Evolutionary conservation across 2,888 invertebrate genomes (phyloP).

Genomic region (Anthrax anthrax): DNA sequence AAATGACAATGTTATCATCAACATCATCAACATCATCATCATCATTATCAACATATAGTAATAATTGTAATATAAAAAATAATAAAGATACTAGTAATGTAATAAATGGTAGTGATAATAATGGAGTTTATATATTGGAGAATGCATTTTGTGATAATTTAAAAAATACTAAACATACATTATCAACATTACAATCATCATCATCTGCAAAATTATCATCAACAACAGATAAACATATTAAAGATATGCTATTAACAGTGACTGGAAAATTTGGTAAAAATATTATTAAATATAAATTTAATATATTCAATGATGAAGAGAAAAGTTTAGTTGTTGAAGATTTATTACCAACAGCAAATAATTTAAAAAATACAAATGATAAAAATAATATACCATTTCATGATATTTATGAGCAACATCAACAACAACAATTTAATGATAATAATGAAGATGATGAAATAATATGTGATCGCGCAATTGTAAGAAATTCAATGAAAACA

Average conservation of each 20-base stretch:
- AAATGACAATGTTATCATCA: neutral
- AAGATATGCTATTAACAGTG: constrained; percentile 30
- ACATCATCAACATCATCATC: neutral
- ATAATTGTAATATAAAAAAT: no score
- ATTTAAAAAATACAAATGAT: no score
- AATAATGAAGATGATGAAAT: constrained; percentile 6
- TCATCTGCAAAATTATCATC: neutral
- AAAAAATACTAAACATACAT: constrained; percentile 17
- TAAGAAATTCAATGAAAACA: neutral
- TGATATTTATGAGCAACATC: constrained; percentile 9
- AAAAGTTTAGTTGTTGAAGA: constrained; percentile 24
- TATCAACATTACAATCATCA: no score
- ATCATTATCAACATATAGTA: neutral
- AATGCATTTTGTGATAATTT: constrained; percentile 34
- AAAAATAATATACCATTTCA: constrained; percentile 6
- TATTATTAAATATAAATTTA: constrained; percentile 34
- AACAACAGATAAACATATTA: constrained; percentile 20
- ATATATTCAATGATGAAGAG: constrained; percentile 33
- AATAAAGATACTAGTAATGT: no score
- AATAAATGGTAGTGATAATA: constrained; percentile 1
- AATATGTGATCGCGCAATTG: constrained; percentile 3
- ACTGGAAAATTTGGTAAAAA: constrained; percentile 34
- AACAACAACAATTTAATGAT: neutral
- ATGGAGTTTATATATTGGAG: constrained; percentile 29
- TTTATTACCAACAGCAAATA: constrained; percentile 21